These are phyloP conservation scores for Conus ventricosus DNA, from an alignment of 1,140 invertebrate species.

Conservation along the genomic window DNA sequence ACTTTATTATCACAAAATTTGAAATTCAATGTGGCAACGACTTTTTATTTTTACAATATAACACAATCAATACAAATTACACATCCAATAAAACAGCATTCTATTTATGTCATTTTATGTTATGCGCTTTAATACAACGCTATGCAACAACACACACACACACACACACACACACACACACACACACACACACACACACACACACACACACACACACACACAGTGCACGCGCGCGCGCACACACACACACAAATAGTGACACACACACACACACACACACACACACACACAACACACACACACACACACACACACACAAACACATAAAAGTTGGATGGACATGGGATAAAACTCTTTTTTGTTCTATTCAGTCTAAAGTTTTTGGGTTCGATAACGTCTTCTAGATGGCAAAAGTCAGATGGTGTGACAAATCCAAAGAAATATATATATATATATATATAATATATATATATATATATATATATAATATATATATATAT, in stretches of 20 bases:
- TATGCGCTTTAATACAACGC: neutral
- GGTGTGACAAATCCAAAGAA: no score
- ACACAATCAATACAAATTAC: neutral
- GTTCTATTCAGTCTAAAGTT: neutral
- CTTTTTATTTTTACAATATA: no score
- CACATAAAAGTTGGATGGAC: neutral
- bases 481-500: no score
- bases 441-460: no score
- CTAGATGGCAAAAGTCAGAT: neutral
- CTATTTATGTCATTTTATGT: no score
- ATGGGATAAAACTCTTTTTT: neutral
- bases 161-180: neutral
- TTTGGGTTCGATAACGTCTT: neutral
- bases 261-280: neutral
- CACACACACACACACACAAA: neutral
- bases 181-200: constrained; percentile 13
- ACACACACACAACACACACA: neutral
- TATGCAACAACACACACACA: neutral
- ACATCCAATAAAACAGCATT: neutral
- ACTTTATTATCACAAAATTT: no score
- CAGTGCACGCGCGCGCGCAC: neutral
- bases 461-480: no score
- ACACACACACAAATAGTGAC: neutral
- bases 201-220: neutral
- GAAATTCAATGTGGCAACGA: no score